Conservation (phyloP, 2,113 vertebrate species). For the Sander vitreus region DNA sequence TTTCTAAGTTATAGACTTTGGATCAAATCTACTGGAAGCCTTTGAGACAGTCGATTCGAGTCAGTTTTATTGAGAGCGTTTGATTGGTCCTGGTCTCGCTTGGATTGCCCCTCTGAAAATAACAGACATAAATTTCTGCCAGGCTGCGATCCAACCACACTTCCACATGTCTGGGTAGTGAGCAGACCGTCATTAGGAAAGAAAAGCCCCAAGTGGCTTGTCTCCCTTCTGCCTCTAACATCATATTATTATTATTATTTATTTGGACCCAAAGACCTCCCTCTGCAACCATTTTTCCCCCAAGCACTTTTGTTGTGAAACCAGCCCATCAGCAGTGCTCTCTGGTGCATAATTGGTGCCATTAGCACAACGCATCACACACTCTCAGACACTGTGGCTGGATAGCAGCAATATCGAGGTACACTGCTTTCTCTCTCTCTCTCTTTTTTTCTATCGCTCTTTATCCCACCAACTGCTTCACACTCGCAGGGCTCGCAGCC, state of each 20-base stretch:
- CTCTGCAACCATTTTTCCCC: conserved; percentile 14
- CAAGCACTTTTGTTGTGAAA: conserved; percentile 35
- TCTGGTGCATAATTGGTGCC: conserved; percentile 76
- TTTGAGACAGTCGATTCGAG: no score
- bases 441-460: conserved; percentile 24
- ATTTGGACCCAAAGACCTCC: conserved; percentile 18
- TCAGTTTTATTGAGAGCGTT: conserved; percentile 66
- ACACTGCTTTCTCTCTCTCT: conserved; percentile 11
- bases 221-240: conserved; percentile 35
- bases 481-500: conserved; percentile 65
- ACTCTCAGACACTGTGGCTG: conserved; percentile 53
- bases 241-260: neutral
- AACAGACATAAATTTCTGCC: conserved; percentile 70
- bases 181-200: conserved; percentile 45
- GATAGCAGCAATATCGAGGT: conserved; percentile 32
- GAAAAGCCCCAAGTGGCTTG: conserved; percentile 52
- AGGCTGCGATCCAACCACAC: conserved; percentile 59
- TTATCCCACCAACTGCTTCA: conserved; percentile 68
- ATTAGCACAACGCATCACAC: conserved; percentile 68
- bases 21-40: conserved; percentile 69
- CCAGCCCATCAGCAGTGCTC: conserved; percentile 60
- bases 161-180: conserved; percentile 54
- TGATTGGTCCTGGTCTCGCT: conserved; percentile 69
- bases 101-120: conserved; percentile 69
- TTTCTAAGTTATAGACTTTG: conserved; percentile 61